A percentile compares a stretch with the other conserved stretches of the same genome.
phyloP scores from a whole-genome alignment of 2,113 vertebrate genomes.

The Nothocercus nigrocapillus region DNA sequence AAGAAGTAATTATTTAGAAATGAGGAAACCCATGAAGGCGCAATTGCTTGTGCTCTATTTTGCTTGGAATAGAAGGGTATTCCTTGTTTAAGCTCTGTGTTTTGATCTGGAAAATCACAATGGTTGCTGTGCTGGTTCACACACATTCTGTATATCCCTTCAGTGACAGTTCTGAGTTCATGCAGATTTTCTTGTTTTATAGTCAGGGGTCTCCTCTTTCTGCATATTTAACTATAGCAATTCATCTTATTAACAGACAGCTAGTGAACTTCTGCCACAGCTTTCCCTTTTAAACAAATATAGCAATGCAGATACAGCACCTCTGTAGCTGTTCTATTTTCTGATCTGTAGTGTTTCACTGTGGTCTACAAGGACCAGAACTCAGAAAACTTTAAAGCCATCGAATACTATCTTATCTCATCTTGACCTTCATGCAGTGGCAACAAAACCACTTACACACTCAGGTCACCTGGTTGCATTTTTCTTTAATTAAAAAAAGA shows the following conservation, averaged over 20 bases:
- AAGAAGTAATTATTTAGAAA: constrained; percentile 25
- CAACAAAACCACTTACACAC: background rate
- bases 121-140: background rate
- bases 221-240: background rate
- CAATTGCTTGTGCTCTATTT: background rate
- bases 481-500: background rate
- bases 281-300: background rate
- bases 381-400: background rate
- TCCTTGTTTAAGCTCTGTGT: background rate
- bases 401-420: background rate
- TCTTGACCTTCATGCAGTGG: background rate
- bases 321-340: background rate
- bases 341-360: background rate
- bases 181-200: background rate
- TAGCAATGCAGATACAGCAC: background rate
- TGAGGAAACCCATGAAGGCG: background rate
- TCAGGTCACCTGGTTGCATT: background rate
- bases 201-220: background rate
- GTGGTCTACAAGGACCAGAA: background rate
- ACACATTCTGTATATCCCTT: background rate
- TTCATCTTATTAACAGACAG: background rate
- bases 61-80: background rate
- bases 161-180: background rate
- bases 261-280: background rate
- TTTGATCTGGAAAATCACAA: background rate